Evolutionary conservation across 2,113 vertebrate species (phyloP).

Genomic region (Dinomys branickii): DNA sequence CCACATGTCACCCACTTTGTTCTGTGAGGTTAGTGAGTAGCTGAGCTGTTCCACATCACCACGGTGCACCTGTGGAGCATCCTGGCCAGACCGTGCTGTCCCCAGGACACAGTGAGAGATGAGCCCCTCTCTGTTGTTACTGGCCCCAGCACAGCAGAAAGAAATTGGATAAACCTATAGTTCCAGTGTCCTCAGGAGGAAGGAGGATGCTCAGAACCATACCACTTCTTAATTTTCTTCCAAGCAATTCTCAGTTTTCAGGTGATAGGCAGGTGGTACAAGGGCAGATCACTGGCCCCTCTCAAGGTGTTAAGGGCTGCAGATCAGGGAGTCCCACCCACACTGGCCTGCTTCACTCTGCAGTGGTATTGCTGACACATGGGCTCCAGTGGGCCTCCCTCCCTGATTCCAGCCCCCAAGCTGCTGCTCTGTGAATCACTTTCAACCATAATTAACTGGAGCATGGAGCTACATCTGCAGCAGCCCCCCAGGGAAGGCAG

Average conservation of each 20-base stretch:
- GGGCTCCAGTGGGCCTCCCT: background rate
- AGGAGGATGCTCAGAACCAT: background rate
- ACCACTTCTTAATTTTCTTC: background rate
- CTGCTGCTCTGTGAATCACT: background rate
- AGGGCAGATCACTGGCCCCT: background rate
- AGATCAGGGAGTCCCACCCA: background rate
- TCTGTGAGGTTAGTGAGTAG: background rate
- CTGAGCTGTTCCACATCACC: background rate
- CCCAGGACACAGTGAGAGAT: background rate
- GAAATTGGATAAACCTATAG: background rate
- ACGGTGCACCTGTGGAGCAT: background rate
- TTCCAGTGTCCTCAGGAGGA: background rate
- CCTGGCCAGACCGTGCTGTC: background rate
- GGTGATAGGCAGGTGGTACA: background rate
- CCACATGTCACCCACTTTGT: background rate
- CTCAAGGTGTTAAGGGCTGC: fast-evolving
- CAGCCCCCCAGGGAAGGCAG: background rate
- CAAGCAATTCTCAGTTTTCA: background rate
- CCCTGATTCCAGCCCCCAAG: background rate
- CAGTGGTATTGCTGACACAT: background rate
- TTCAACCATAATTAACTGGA: background rate
- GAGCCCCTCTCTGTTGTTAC: background rate
- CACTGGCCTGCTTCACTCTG: background rate
- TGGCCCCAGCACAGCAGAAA: background rate
- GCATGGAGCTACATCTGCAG: background rate